Evolutionary conservation across 2,797 vertebrate species (phyloP).

Genomic region (Pseudomugil tenellus): DNA sequence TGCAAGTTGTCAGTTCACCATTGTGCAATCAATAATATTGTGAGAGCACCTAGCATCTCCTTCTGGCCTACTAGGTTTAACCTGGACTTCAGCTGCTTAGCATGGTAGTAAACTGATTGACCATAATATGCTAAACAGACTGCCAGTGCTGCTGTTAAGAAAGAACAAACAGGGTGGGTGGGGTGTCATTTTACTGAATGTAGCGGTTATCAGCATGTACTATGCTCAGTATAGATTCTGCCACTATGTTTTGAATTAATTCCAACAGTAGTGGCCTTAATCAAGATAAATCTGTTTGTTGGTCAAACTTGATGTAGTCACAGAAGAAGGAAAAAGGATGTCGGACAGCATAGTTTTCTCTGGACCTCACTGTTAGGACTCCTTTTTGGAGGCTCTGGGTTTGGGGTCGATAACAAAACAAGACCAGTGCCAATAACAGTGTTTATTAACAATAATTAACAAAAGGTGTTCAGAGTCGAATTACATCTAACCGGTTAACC

Average conservation of each 20-base stretch:
- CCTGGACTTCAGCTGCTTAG: slow-evolving; percentile 59
- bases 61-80: slow-evolving; percentile 57
- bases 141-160: slow-evolving; percentile 32
- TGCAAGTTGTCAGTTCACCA: slow-evolving; percentile 49
- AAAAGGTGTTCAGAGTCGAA: no score
- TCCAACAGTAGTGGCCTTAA: slow-evolving; percentile 18
- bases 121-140: slow-evolving; percentile 53
- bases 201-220: slow-evolving; percentile 15
- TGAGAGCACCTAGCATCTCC: slow-evolving; percentile 45
- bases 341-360: no score
- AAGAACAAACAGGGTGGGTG: slow-evolving; percentile 3
- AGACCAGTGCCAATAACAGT: no score
- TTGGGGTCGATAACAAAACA: no score
- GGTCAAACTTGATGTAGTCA: slow-evolving; percentile 10
- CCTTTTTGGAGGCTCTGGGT: no score
- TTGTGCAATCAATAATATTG: slow-evolving; percentile 53
- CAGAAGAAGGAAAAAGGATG: slow-evolving; percentile 6
- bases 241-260: slow-evolving; percentile 13
- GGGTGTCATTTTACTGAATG: slow-evolving; percentile 15
- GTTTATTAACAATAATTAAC: no score
- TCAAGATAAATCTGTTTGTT: slow-evolving; percentile 37
- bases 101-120: slow-evolving; percentile 57
- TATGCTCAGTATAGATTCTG: slow-evolving; percentile 6
- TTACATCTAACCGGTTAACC: no score
- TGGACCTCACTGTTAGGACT: no score